These are phyloP conservation scores for Tyrannus savana DNA, from an alignment of 2,113 vertebrate species.

Conservation along the genomic window DNA sequence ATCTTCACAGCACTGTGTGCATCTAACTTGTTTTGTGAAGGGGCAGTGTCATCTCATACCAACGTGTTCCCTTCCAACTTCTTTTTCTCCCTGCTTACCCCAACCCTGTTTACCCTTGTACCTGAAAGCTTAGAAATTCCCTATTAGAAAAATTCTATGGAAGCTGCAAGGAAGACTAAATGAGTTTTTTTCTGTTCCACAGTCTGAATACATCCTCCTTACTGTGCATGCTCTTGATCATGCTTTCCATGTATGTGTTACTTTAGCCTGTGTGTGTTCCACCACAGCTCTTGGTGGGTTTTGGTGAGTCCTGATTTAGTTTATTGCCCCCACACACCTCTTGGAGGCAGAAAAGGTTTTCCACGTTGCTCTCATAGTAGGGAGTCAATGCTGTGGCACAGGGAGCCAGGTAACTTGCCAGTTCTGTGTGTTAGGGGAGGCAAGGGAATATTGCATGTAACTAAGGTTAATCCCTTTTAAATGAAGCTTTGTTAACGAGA, in stretches of 20 bases:
- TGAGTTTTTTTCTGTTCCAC: not conserved
- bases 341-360: slow-evolving; percentile 7
- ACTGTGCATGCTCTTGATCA: not conserved
- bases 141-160: not conserved
- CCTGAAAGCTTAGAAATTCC: not conserved
- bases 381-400: not conserved
- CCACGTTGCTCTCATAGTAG: not conserved
- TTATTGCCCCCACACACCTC: not conserved
- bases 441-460: not conserved
- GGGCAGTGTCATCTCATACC: not conserved
- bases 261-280: not conserved
- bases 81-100: not conserved
- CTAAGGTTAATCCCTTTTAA: slow-evolving; percentile 34
- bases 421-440: not conserved
- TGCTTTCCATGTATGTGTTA: not conserved
- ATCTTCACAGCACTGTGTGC: not conserved
- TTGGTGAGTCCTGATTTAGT: not conserved
- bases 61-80: not conserved
- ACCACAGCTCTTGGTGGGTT: not conserved
- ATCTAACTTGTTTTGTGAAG: not conserved
- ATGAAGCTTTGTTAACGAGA: not conserved
- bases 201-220: not conserved
- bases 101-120: not conserved
- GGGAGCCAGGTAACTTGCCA: not conserved
- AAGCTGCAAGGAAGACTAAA: not conserved